These are phyloP conservation scores for Cinclus mexicanus DNA, from an alignment of 2,113 vertebrate species.

Conservation along the genomic window DNA sequence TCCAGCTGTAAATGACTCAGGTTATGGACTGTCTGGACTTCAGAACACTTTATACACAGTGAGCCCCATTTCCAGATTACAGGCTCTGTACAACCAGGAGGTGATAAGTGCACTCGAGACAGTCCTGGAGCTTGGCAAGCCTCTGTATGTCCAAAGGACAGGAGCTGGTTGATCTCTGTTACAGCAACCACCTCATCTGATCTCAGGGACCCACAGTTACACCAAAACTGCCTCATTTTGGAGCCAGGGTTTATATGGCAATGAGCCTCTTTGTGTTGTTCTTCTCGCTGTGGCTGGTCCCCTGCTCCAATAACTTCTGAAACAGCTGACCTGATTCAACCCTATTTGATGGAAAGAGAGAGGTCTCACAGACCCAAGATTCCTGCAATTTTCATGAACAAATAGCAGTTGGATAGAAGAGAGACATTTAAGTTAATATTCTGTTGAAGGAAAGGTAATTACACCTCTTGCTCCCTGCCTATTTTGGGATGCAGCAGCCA, in stretches of 20 bases:
- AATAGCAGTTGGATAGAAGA: background rate
- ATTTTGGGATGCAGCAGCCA: background rate
- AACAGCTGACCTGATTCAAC: background rate
- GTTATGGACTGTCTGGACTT: background rate
- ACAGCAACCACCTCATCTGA: background rate
- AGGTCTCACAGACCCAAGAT: background rate
- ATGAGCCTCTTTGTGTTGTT: background rate
- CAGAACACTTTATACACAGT: background rate
- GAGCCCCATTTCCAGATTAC: background rate
- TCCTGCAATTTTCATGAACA: background rate
- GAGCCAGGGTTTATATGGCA: background rate
- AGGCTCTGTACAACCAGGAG: background rate
- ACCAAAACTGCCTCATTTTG: background rate
- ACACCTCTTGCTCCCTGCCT: slow-evolving; percentile 19
- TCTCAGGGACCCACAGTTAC: background rate
- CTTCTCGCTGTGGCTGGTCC: background rate
- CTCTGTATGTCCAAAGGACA: background rate
- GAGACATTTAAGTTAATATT: slow-evolving; percentile 20
- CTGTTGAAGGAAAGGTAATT: background rate
- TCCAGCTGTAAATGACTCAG: background rate
- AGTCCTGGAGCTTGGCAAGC: background rate
- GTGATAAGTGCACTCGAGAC: background rate
- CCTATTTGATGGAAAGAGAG: background rate
- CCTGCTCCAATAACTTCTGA: background rate
- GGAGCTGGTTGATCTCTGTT: background rate